phyloP scores from a whole-genome alignment of 1,140 invertebrate genomes.

The Daktulosphaira vitifoliae region DNA sequence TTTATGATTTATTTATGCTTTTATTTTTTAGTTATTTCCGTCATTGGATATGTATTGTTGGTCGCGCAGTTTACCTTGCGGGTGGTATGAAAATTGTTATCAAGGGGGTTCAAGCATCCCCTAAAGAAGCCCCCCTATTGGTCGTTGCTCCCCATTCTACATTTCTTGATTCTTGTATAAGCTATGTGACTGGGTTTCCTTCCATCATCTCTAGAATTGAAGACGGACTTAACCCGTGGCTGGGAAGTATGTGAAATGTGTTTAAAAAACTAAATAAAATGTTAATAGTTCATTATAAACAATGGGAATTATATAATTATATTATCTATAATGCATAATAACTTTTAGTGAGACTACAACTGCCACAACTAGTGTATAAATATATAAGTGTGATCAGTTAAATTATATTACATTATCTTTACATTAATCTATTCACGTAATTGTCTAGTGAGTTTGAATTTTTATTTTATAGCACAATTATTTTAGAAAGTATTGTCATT shows the following conservation, averaged over 20 bases:
- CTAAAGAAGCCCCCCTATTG: slow-evolving; percentile 68
- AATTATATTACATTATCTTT: too few species aligned
- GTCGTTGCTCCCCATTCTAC: slow-evolving; percentile 80
- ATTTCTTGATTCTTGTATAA: slow-evolving; percentile 74
- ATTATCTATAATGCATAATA: too few species aligned
- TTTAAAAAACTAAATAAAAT: too few species aligned
- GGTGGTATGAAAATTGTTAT: slow-evolving; percentile 68
- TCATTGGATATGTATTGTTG: slow-evolving; percentile 60
- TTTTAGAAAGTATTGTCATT: too few species aligned
- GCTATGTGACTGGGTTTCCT: slow-evolving; percentile 67
- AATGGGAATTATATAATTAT: too few species aligned
- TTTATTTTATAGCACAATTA: too few species aligned
- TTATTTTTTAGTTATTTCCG: slow-evolving; percentile 47
- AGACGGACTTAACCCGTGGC: slow-evolving; percentile 64
- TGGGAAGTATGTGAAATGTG: slow-evolving; percentile 62
- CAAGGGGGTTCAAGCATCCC: slow-evolving; percentile 61
- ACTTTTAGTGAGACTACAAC: too few species aligned
- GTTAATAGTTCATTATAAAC: too few species aligned
- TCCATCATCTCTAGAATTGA: slow-evolving; percentile 70
- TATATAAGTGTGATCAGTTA: too few species aligned
- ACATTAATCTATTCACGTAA: too few species aligned
- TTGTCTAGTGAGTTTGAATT: too few species aligned
- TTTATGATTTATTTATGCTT: background rate
- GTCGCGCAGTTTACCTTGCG: slow-evolving; percentile 60
- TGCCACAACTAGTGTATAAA: too few species aligned